phyloP scores from a whole-genome alignment of 1,140 invertebrate species.

The Sinonovacula constricta region DNA sequence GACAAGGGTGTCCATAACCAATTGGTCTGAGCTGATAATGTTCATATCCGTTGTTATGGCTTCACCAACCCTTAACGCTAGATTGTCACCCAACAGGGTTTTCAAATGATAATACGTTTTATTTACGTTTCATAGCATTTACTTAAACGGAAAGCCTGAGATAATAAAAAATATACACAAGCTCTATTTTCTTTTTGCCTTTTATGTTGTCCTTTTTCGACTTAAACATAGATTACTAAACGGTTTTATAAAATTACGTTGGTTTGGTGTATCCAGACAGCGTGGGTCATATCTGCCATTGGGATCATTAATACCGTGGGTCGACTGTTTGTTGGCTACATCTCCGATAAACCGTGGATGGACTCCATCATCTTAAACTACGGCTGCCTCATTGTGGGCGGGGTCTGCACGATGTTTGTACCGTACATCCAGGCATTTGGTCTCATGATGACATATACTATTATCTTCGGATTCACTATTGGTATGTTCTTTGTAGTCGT shows the following conservation, averaged over 20 bases:
- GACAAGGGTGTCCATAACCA: not conserved
- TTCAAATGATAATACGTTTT: conserved; percentile 62
- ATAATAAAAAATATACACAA: no score
- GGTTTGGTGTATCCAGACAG: conserved; percentile 79
- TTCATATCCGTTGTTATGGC: not conserved
- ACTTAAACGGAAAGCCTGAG: no score
- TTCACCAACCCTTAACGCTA: not conserved
- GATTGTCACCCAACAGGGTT: not conserved
- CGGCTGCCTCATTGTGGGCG: conserved; percentile 89
- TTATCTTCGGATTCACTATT: conserved; percentile 95
- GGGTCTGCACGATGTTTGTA: conserved; percentile 79
- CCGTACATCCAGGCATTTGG: conserved; percentile 89
- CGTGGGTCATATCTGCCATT: conserved; percentile 90
- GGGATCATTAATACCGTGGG: conserved; percentile 86
- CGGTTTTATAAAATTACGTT: no score
- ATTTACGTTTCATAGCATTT: no score
- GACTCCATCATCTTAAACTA: conserved; percentile 94
- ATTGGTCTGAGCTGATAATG: not conserved
- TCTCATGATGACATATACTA: conserved; percentile 88
- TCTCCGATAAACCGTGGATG: conserved; percentile 82
- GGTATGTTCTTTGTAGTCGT: conserved; percentile 88
- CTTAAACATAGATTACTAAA: no score
- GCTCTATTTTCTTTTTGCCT: no score
- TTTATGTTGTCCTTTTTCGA: no score
- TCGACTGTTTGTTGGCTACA: conserved; percentile 80